Base-by-base conservation (phyloP, 2,797 vertebrate genomes). In the Gymnoscopelus microlampas region DNA sequence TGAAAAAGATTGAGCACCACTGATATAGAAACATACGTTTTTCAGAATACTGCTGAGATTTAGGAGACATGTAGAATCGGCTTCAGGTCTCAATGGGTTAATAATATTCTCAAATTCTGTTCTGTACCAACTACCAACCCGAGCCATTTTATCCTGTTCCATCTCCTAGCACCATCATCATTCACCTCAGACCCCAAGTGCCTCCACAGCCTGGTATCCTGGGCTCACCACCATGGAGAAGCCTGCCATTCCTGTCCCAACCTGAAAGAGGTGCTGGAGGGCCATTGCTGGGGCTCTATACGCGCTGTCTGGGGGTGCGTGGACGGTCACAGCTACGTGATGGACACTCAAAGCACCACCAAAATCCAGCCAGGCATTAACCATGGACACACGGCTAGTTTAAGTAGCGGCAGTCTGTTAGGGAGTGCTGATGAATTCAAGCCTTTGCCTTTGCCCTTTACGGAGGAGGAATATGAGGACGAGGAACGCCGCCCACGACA, bases 301-400 rank as follows among this genome's bases (percentile, higher is more conserved):
- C 92, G 88, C 63, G 95, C 95, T 0, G 87, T 97, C 53, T 99
- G 97, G 97, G 88, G 92, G 44, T 98, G 97, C 0, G 87, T 87
- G 0, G 89, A 94, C 0, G 97, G 97, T 19, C 97, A 98, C 66
- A 92, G 90, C 57, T 96, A 97, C 68, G 73, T 92, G 83, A 96
- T 98, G 96, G 94, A 96, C 71, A 84, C 94, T 24, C 85, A 65
- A 26, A 59, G 63, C 9, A 44, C 58, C 0, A 0, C 51, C 19
- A 3, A 13, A 85, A 2, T 85, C 87, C 88, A 32, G 15, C 9
- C 32, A n/a, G 32, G 19, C 14, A 2, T 58, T 6, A 63, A 71
- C 44, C 50, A 89, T 61, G 49, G 86, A 63, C 74, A 53, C 83
- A 0, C 71, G 0, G 4, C 74, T 71, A 60, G 77, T 74, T 1